phyloP scores from a whole-genome alignment of 2,797 vertebrate species.

The Pantherophis vulpinus region DNA sequence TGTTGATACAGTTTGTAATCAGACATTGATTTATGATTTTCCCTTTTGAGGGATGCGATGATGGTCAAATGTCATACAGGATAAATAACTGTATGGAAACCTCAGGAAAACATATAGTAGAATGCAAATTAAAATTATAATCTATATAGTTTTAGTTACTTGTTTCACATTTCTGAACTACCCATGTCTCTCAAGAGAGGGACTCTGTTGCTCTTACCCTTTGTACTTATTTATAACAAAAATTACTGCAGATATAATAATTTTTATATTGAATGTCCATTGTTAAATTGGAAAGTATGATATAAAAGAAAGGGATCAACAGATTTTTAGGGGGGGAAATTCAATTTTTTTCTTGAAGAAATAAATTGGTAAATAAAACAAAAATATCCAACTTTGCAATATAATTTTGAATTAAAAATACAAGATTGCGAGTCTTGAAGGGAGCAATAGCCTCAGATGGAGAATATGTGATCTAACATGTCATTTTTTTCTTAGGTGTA shows the following conservation, averaged over 20 bases:
- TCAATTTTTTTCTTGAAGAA: not conserved
- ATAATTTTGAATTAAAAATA: not conserved
- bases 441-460: constrained; percentile 1
- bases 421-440: not conserved
- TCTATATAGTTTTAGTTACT: not conserved
- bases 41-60: not conserved
- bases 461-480: constrained; percentile 29
- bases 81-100: not conserved
- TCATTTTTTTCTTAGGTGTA: constrained; percentile 19
- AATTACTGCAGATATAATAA: not conserved
- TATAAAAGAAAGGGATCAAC: not conserved
- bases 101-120: not conserved
- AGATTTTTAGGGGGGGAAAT: not conserved
- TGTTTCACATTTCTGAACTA: not conserved
- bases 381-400: not conserved
- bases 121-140: not conserved
- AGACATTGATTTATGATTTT: not conserved
- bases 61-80: not conserved
- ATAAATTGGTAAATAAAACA: not conserved
- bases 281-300: not conserved
- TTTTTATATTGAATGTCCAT: not conserved
- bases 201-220: not conserved
- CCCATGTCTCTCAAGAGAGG: not conserved
- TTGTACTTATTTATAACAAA: not conserved
- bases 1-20: not conserved